Base-by-base conservation (phyloP, 2,797 vertebrate species). In the Lutjanus campechanus region DNA sequence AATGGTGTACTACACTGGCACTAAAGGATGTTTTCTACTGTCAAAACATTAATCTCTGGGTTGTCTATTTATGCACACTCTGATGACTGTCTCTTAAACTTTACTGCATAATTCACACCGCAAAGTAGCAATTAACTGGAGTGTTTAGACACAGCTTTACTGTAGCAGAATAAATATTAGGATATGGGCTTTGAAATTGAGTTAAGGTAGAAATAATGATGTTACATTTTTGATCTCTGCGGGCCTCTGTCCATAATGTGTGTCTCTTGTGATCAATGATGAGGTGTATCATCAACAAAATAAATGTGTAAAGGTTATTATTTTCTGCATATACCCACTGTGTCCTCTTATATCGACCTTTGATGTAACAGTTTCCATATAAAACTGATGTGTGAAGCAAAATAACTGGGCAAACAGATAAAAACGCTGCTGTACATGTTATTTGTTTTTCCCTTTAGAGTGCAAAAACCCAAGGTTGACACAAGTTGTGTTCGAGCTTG, bases 61-160 rank as follows among this genome's bases (percentile, higher is more conserved):
- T 22, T 47, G 13, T 67, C 41, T 59, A 47, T 55, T 62, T 47
- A 47, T 47, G 12, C 41, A 55, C 55, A 46, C 44, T 58, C 12
- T 55, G 2, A 49, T 68, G 49, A 54, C 29, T n/a, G 62, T 66
- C 8, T 29, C 29, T 54, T 58, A 58, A 63, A 53, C 4, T 9
- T 0, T 61, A 20, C 19, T 70, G 19, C 46, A 59, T 74, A 58
- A 74, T 63, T 74, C 50, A 68, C 63, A 19, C 40, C 11, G 53
- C 55, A 73, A 56, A 49, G 36, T 1, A 41, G 55, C 13, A 36
- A 16, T 59, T 1, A 59, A 60, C 15, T 53, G 29, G 47, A 70
- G 25, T 41, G 29, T 53, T 76, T 17, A 25, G 17, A 50, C 43
- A 44, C 4, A 59, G 44, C 4, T 69, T 41, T 11, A 41, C 29